These are phyloP conservation scores for Melanaphis sacchari DNA, from an alignment of 1,140 invertebrate species.

Conservation along the genomic window DNA sequence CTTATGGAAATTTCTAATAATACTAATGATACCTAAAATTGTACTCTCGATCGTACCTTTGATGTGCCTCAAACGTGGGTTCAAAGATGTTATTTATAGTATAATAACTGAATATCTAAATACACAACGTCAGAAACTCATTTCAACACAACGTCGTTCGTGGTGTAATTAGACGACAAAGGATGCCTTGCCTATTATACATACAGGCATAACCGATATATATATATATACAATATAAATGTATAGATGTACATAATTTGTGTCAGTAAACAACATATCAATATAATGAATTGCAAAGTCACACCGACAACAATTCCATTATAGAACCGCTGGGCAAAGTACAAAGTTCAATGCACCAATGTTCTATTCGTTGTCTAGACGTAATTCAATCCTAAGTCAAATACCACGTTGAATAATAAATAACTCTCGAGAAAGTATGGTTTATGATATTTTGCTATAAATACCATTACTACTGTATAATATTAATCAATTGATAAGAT, in stretches of 20 bases:
- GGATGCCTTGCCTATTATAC: not conserved
- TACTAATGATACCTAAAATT: conserved; percentile 23
- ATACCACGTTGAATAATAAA: not conserved
- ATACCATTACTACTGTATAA: not conserved
- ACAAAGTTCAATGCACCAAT: not conserved
- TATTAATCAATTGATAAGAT: not conserved
- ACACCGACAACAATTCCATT: not conserved
- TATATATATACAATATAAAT: not conserved
- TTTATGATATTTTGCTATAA: not conserved
- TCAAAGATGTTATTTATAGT: conserved; percentile 44
- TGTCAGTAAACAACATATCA: not conserved
- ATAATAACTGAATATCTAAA: conserved; percentile 37
- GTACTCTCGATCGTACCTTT: not conserved
- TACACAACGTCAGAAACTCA: not conserved
- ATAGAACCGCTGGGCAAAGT: not conserved
- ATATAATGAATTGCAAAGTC: not conserved
- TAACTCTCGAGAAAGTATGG: not conserved
- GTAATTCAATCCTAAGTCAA: conserved; percentile 22
- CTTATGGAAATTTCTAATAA: conserved; percentile 28
- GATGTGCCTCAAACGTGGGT: not conserved
- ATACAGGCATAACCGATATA: not conserved
- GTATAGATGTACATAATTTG: not conserved
- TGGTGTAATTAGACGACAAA: conserved; percentile 20
- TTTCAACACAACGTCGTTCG: conserved; percentile 14
- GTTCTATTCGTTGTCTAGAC: conserved; percentile 16